phyloP scores from a whole-genome alignment of 2,888 invertebrate genomes.

The Drosophila leonis region DNA sequence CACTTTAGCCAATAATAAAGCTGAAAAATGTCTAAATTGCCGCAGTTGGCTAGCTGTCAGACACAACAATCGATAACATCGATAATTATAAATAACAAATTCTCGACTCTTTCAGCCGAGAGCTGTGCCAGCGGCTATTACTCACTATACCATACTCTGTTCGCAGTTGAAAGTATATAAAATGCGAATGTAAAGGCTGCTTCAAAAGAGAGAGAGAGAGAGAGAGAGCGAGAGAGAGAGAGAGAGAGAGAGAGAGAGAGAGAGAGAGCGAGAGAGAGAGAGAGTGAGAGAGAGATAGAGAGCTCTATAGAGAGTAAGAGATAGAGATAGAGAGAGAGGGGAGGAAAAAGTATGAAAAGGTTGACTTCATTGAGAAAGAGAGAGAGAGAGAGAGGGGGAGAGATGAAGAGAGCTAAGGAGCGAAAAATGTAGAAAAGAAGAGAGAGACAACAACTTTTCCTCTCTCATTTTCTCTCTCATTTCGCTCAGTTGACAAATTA shows the following conservation, averaged over 20 bases:
- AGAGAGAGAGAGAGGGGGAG: background rate
- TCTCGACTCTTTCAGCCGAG: background rate
- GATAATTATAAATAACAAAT: conserved; percentile 10
- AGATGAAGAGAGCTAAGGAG: too few species aligned
- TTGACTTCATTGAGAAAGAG: background rate
- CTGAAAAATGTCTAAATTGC: background rate
- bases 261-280: background rate
- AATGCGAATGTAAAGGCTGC: background rate
- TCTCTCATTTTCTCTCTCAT: background rate
- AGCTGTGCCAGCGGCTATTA: background rate
- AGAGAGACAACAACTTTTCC: background rate
- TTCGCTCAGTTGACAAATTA: too few species aligned
- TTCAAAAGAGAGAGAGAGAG: background rate
- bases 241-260: background rate
- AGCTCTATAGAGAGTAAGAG: too few species aligned
- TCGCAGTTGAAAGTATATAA: background rate
- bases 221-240: background rate
- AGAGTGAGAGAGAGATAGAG: background rate
- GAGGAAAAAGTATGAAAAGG: too few species aligned
- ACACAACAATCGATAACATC: background rate
- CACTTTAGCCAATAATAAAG: background rate
- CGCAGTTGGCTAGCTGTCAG: background rate
- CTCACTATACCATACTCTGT: background rate
- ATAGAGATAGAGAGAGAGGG: too few species aligned
- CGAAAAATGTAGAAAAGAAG: background rate